Conservation (phyloP, 2,888 invertebrate genomes). For the Drosophila dives region DNA sequence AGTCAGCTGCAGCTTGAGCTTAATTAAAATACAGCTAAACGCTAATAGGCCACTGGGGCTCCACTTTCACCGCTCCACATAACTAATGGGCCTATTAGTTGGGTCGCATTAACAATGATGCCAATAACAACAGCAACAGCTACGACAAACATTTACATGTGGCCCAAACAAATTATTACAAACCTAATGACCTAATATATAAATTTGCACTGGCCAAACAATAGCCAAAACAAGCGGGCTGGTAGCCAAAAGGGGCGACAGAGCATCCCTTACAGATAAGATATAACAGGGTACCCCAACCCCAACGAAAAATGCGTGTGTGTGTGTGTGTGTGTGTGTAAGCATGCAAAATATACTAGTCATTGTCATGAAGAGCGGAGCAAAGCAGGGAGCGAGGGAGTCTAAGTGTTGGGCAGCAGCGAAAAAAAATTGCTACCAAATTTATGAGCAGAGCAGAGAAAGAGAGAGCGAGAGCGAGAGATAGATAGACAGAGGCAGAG, state of each 20-base stretch:
- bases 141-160: conserved; percentile 60
- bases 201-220: conserved; percentile 64
- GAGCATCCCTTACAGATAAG: conserved; percentile 60
- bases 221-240: conserved; percentile 23
- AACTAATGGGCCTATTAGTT: conserved; percentile 63
- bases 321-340: conserved; percentile 28
- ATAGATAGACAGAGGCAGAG: conserved; percentile 2
- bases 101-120: conserved; percentile 68
- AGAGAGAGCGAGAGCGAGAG: background rate
- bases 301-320: conserved; percentile 27
- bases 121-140: conserved; percentile 61
- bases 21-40: conserved; percentile 61
- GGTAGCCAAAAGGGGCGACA: conserved; percentile 1
- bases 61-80: background rate
- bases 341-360: conserved; percentile 65
- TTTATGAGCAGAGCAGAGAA: conserved; percentile 54
- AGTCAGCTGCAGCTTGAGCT: conserved; percentile 46
- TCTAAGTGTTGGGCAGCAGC: conserved; percentile 13
- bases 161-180: conserved; percentile 76
- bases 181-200: conserved; percentile 79
- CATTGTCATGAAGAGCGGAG: conserved; percentile 20
- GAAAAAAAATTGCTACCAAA: conserved; percentile 65
- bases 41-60: conserved; percentile 67
- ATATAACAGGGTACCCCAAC: conserved; percentile 7
- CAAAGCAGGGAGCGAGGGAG: background rate